Conservation (phyloP, 2,888 invertebrate species). For the Parnassius orleans region DNA sequence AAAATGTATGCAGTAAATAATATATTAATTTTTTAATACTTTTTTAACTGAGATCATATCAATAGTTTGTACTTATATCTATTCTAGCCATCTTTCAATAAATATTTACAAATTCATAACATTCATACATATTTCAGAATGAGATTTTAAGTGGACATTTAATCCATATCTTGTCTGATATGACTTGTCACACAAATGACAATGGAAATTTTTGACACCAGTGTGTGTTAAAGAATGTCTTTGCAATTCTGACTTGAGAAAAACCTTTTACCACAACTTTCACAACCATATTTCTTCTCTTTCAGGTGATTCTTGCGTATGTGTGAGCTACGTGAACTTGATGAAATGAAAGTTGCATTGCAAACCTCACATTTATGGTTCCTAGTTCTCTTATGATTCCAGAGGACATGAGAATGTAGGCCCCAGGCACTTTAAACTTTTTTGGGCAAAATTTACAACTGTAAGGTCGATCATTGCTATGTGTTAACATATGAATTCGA, state of each 20-base stretch:
- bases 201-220: constrained; percentile 74
- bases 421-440: constrained; percentile 74
- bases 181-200: constrained; percentile 72
- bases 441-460: constrained; percentile 74
- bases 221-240: constrained; percentile 72
- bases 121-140: constrained; percentile 39
- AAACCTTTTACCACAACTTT: constrained; percentile 69
- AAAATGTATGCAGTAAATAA: too few species aligned
- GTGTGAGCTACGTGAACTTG: constrained; percentile 70
- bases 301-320: constrained; percentile 72
- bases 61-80: constrained; percentile 3
- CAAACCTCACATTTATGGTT: constrained; percentile 74
- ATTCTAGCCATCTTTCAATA: not conserved
- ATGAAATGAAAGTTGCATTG: constrained; percentile 71
- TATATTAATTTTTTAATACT: not conserved
- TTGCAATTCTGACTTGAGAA: constrained; percentile 70
- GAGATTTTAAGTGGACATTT: constrained; percentile 73
- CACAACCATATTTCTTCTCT: constrained; percentile 73
- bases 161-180: constrained; percentile 74
- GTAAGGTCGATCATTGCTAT: constrained; percentile 62
- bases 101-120: constrained; percentile 13
- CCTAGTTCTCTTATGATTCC: constrained; percentile 73
- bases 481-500: constrained; percentile 70
- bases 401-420: constrained; percentile 67
- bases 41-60: not conserved